These are phyloP conservation scores for Mactromeris polynyma DNA, from an alignment of 2,888 invertebrate genomes.

Conservation along the genomic window DNA sequence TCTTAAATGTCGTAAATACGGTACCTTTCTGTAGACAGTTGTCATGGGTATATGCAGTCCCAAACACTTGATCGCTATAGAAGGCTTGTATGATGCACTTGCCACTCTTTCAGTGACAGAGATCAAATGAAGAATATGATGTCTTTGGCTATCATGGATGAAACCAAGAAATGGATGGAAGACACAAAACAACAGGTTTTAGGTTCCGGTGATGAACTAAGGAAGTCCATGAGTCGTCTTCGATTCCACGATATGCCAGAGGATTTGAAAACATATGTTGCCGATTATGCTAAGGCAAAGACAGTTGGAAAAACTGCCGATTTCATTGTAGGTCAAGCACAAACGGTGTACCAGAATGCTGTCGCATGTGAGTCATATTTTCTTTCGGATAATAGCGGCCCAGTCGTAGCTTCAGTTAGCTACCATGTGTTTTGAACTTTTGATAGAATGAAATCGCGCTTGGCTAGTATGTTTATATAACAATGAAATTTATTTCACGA, in stretches of 20 bases:
- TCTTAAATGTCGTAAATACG: too few relatives aligned
- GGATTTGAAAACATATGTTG: conserved; percentile 36
- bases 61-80: too few relatives aligned
- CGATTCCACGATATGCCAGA: conserved; percentile 29
- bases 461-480: too few relatives aligned
- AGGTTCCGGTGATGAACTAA: conserved; percentile 52
- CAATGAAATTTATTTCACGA: too few relatives aligned
- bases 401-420: too few relatives aligned
- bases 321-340: conserved; percentile 54
- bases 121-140: conserved; percentile 37
- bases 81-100: too few relatives aligned
- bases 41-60: too few relatives aligned
- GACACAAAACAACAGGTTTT: conserved; percentile 51
- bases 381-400: too few relatives aligned
- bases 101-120: not conserved
- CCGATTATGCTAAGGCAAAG: conserved; percentile 29
- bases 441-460: too few relatives aligned
- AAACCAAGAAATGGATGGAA: conserved; percentile 57
- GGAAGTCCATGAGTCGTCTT: conserved; percentile 13
- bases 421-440: too few relatives aligned
- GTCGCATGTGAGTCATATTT: conserved; percentile 36
- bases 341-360: conserved; percentile 35
- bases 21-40: too few relatives aligned
- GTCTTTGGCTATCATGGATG: conserved; percentile 40
- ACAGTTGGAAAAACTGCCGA: conserved; percentile 22